Conservation (phyloP, 2,888 invertebrate species). For the Pseudolycoriella hygida region DNA sequence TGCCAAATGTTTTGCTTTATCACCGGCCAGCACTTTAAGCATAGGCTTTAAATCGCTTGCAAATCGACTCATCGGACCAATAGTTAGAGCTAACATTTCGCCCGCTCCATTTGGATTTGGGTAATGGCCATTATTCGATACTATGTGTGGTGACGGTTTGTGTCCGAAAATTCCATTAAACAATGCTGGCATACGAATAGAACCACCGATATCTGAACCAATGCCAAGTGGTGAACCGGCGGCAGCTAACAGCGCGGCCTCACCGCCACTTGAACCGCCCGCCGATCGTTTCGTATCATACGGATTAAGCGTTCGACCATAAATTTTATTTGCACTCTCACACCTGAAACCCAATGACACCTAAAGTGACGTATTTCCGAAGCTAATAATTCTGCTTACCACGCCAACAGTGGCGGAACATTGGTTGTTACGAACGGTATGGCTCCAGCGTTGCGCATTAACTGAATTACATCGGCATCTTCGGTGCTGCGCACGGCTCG, state of each 20-base stretch:
- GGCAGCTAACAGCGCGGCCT: constrained; percentile 54
- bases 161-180: constrained; percentile 80
- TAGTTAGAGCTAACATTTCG: constrained; percentile 33
- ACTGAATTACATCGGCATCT: constrained; percentile 43
- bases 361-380: no score
- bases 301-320: constrained; percentile 65
- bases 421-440: constrained; percentile 70
- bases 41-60: constrained; percentile 55
- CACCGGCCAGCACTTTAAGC: constrained; percentile 40
- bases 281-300: constrained; percentile 54
- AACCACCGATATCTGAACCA: constrained; percentile 76
- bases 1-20: constrained; percentile 26
- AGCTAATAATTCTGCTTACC: no score
- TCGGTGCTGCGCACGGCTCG: constrained; percentile 23
- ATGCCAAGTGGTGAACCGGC: constrained; percentile 63
- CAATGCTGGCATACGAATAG: constrained; percentile 69
- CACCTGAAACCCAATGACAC: no score
- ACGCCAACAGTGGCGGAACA: no score
- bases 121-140: constrained; percentile 39
- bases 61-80: constrained; percentile 64
- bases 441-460: constrained; percentile 54
- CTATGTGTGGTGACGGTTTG: constrained; percentile 55
- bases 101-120: constrained; percentile 33
- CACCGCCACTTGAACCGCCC: constrained; percentile 83
- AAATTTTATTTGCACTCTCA: neutral